Evolutionary conservation across 2,888 invertebrate genomes (phyloP).

Genomic region (Tiliacea citrago): DNA sequence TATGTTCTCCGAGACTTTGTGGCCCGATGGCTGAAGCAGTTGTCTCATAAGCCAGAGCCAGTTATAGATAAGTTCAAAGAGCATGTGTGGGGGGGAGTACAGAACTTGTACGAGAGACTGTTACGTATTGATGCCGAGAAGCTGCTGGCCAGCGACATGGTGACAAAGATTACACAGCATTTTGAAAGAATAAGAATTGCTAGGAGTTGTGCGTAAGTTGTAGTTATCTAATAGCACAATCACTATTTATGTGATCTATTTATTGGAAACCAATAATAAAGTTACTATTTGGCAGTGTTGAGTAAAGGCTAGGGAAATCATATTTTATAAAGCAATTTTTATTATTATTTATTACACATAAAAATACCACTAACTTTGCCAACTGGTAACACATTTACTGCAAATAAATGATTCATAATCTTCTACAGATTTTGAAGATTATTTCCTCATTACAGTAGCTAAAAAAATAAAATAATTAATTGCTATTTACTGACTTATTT

Average conservation of each 20-base stretch:
- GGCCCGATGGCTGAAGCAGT: conserved; percentile 93
- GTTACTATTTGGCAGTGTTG: not conserved
- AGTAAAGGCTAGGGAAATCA: no score
- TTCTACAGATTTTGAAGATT: not conserved
- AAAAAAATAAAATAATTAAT: not conserved
- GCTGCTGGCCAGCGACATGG: conserved; percentile 95
- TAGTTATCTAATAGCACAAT: not conserved
- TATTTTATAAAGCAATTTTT: no score
- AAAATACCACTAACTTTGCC: no score
- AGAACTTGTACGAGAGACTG: conserved; percentile 93
- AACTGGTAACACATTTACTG: not conserved
- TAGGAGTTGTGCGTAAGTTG: conserved; percentile 93
- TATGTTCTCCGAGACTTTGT: conserved; percentile 95
- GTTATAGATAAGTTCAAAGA: conserved; percentile 93
- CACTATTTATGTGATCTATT: not conserved
- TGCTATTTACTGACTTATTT: not conserved
- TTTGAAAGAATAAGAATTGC: conserved; percentile 96
- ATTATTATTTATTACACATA: no score
- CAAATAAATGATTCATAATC: not conserved
- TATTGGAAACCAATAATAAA: not conserved
- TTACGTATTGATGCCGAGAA: conserved; percentile 95
- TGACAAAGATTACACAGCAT: conserved; percentile 95
- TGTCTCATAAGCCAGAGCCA: conserved; percentile 92
- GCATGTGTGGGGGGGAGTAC: conserved; percentile 95
- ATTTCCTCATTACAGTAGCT: not conserved